Evolutionary conservation across 2,888 invertebrate genomes (phyloP), one percentile per base, ranked within the genome.

Genomic region (Galeopsomyia nigrocyanea): DNA sequence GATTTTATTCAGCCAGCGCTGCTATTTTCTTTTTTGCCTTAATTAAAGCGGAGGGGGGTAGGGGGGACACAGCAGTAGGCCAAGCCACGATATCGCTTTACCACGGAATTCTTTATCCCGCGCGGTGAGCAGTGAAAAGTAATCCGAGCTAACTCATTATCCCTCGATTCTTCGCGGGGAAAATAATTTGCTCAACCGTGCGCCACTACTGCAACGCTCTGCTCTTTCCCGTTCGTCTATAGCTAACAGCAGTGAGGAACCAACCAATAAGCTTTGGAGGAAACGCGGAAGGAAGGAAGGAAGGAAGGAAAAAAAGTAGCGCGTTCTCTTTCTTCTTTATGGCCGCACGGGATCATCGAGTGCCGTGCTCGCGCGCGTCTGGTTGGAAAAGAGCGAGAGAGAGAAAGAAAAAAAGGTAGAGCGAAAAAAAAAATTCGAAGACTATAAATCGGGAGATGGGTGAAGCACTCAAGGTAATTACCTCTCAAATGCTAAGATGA

Each of bases 291-390:
- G 2, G 68, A 56, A 63, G 9, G 19, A 3, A 22, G 65, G 19
- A 47, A 56, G n/a, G n/a, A n/a, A 39, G 2, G 68, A 56, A 63
- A 22, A 49, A 19, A 58, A 66, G 26, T 19, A 50, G 22, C 39
- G 53, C 50, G 47, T 53, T 50, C 60, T 56, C 49, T 63, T 57
- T 63, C 60, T 49, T 47, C 50, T 70, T 70, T 70, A 70, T 53
- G 60, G n/a, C 17, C 47, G 51, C 47, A 22, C 22, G 53, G 63
- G 64, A 65, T 70, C 64, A 70, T 65, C 64, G 77, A 56, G 72
- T 71, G 76, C 65, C 76, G 62, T n/a, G n/a, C n/a, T n/a, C 31
- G 14, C 21, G 57, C 70, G 74, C 73, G 79, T 74, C 75, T 70
- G 73, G 74, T 70, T 68, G 71, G 26, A 26, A n/a, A 67, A 73